phyloP scores from a whole-genome alignment of 2,797 vertebrate species.

The Melanotaenia nigrans region DNA sequence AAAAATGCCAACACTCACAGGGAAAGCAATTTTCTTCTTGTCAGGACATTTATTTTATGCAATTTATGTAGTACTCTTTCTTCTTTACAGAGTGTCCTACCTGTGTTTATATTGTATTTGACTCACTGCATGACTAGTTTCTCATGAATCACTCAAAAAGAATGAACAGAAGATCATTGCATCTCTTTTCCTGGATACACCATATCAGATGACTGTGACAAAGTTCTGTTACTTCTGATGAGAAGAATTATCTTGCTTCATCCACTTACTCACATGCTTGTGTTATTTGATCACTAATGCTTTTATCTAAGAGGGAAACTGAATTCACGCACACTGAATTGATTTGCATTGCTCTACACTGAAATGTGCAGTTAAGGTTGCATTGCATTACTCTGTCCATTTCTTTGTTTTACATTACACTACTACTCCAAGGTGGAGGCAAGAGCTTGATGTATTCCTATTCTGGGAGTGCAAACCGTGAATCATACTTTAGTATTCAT shows the following conservation, averaged over 20 bases:
- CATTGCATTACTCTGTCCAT: not conserved
- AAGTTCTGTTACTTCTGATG: constrained; percentile 4
- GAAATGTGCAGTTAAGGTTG: not conserved
- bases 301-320: not conserved
- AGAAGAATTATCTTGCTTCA: not conserved
- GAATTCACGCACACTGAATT: not conserved
- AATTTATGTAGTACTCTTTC: not conserved
- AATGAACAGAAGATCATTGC: not conserved
- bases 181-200: not conserved
- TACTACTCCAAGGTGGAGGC: not conserved
- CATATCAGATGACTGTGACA: not conserved
- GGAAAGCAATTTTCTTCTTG: not conserved
- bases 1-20: not conserved
- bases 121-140: not conserved
- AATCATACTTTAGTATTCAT: constrained; percentile 27
- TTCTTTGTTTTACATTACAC: not conserved
- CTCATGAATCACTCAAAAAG: not conserved
- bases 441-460: not conserved
- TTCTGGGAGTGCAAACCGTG: constrained; percentile 11
- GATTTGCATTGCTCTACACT: not conserved
- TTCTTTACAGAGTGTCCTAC: not conserved
- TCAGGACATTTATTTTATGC: not conserved
- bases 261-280: constrained; percentile 9
- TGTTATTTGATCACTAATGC: not conserved
- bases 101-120: constrained; percentile 1